Conservation (phyloP, 2,113 vertebrate genomes). For the Stegostoma tigrinum region DNA sequence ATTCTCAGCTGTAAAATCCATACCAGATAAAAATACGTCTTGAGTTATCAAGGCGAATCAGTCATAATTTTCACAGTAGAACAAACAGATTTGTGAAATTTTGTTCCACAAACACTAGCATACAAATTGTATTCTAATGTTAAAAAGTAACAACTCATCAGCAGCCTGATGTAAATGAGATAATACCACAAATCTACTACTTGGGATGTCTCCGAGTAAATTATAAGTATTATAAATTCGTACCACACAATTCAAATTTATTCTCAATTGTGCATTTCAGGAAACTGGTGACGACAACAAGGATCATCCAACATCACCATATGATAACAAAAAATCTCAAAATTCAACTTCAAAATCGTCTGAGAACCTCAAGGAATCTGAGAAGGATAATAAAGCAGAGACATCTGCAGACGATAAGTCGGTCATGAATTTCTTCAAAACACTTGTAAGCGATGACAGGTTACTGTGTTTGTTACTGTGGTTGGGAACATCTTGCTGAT, state of each 20-base stretch:
- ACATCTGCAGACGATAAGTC: conserved; percentile 54
- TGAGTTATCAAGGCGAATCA: neutral
- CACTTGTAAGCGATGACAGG: conserved; percentile 66
- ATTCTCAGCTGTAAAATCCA: neutral
- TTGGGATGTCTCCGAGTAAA: neutral
- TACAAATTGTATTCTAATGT: neutral
- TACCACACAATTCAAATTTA: neutral
- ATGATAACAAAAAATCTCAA: conserved; percentile 36
- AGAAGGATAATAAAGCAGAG: conserved; percentile 45
- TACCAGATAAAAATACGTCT: neutral
- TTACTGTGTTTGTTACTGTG: neutral
- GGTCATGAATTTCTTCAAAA: conserved; percentile 98
- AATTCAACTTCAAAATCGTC: conserved; percentile 26
- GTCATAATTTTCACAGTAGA: neutral
- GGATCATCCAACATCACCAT: conserved; percentile 9
- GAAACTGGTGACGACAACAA: conserved; percentile 50
- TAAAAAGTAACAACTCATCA: neutral
- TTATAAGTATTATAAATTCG: neutral
- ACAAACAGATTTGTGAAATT: neutral
- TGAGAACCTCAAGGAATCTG: conserved; percentile 39
- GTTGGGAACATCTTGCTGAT: neutral
- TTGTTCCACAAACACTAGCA: neutral
- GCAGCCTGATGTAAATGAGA: neutral
- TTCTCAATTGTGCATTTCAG: conserved; percentile 45
- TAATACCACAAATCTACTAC: neutral